Percentiles rank a stretch among this genome's conserved stretches.
Conservation (phyloP, 2,888 invertebrate species). For the Ichneumoninae sp. region DNA sequence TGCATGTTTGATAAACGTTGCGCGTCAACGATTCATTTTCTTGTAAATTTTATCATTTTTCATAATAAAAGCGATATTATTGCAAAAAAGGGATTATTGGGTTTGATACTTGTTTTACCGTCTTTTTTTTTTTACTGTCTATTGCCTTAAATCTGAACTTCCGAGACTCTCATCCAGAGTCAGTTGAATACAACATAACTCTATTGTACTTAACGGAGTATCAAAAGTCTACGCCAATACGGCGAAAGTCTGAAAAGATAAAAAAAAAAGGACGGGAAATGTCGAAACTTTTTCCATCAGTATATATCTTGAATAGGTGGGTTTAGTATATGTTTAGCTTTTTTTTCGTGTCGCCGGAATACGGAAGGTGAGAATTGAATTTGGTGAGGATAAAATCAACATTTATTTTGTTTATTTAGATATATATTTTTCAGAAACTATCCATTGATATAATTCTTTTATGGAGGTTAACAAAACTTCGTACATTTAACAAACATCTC, state of each 20-base stretch:
- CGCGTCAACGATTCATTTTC: not conserved
- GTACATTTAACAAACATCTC: not conserved
- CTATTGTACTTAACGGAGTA: no score
- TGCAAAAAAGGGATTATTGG: not conserved
- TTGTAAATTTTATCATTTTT: not conserved
- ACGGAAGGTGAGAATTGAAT: not conserved
- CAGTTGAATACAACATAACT: no score
- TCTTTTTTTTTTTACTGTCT: no score
- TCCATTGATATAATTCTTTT: not conserved
- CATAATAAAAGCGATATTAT: no score
- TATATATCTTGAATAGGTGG: conserved; percentile 51
- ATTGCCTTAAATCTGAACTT: no score
- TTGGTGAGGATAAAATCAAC: not conserved
- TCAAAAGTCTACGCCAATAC: no score
- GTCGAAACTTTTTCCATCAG: not conserved
- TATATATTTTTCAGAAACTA: not conserved
- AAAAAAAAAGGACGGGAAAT: no score
- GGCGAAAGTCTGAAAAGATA: no score
- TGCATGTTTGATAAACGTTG: not conserved
- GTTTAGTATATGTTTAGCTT: conserved; percentile 47
- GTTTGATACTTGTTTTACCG: not conserved
- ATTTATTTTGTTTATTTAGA: not conserved
- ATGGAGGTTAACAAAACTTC: not conserved
- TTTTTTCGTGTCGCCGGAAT: conserved; percentile 20
- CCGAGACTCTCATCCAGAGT: no score